Percentiles rank a stretch among this genome's conserved stretches.
Conservation (phyloP, 2,113 vertebrate species). For the Laticauda colubrina region DNA sequence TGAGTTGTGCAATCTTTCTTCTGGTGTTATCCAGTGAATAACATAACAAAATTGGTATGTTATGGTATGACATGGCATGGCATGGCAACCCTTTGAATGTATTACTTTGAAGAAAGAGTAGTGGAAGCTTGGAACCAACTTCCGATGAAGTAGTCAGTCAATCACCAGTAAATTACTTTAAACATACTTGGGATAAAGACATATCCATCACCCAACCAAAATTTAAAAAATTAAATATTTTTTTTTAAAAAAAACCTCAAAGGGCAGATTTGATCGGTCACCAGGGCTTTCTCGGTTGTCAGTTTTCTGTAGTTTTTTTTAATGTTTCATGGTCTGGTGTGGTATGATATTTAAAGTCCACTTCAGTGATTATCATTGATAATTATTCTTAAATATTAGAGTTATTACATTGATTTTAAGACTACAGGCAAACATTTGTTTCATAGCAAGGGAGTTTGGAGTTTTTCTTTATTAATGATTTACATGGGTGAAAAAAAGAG, state of each 20-base stretch:
- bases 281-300: too few species aligned
- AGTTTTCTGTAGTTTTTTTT: too few species aligned
- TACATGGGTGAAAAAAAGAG: neutral
- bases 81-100: too few species aligned
- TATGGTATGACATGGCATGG: neutral
- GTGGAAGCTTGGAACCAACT: too few species aligned
- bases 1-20: neutral
- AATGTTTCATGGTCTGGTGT: neutral
- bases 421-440: neutral
- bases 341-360: neutral
- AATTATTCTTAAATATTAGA: neutral
- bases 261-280: too few species aligned
- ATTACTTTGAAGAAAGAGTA: too few species aligned
- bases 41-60: neutral
- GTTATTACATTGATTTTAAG: neutral
- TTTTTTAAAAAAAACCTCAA: too few species aligned
- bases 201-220: too few species aligned
- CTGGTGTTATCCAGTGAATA: neutral
- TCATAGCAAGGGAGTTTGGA: neutral
- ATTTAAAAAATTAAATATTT: too few species aligned
- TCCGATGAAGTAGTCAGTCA: too few species aligned
- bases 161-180: too few species aligned
- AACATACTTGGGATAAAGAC: too few species aligned
- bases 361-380: neutral
- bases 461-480: neutral